Base-by-base conservation (phyloP, 2,113 vertebrate species). In the Lontra canadensis region DNA sequence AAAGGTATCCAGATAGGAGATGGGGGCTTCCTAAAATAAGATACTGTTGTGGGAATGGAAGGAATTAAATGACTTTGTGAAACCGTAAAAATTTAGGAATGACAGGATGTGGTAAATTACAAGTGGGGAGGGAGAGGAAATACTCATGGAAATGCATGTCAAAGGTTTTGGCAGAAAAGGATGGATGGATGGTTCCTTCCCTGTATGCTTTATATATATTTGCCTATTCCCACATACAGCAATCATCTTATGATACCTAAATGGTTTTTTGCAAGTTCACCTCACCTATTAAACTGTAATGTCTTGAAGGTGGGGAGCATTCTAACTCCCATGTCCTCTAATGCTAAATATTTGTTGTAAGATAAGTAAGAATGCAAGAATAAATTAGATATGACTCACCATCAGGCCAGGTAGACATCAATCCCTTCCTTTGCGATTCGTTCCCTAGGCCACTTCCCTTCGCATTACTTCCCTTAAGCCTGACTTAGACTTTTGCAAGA, bases 401-500 rank as follows among this genome's bases (percentile, higher is more conserved):
- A 44, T 76, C 3, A 5, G 34, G 69, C 47, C 39, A 25, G 6
- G 39, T 76, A 63, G 10, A 96, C 65, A 88, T 78, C 42, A 67
- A 29, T 96, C 82, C 8, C 59, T 89, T 89, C 44, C 73, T 94
- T 42, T 39, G 31, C 13, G 6, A 55, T 86, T 80, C 14, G 1
- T 69, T 78, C 85, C 92, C 85, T 29, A 47, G 44, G 88, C 63
- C 31, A 82, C 49, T 88, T 94, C 39, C 12, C 36, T 59, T 94
- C 39, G 5, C 36, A 52, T 47, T 29, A 82, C 25, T 69, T 69
- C 34, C 18, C 67, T 69, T 36, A 69, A 36, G 34, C 9, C 34
- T 71, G 83, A 76, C 26, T 80, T 76, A 94, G 80, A 94, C n/a
- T 90, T 90, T 84, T 87, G 4, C 76, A 85, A 76, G 81, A 91